These are phyloP conservation scores for Heliconius erato DNA, from an alignment of 2,888 invertebrate genomes.

Conservation along the genomic window DNA sequence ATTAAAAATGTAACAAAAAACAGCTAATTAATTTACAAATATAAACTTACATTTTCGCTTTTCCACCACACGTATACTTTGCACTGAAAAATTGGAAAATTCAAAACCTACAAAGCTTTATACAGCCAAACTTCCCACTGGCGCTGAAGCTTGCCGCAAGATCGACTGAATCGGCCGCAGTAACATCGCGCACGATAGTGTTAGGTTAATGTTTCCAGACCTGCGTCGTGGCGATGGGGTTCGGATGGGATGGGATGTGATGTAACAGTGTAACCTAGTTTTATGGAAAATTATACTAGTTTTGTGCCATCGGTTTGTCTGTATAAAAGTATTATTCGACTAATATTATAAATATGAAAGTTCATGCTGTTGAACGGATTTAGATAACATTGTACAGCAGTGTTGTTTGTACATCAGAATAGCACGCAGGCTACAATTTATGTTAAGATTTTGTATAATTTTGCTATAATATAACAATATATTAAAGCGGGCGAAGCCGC, in stretches of 20 bases:
- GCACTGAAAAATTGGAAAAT: conserved; percentile 26
- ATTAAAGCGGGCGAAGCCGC: too few species aligned
- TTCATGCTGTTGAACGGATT: too few species aligned
- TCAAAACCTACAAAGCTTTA: conserved; percentile 11
- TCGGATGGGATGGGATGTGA: conserved; percentile 21
- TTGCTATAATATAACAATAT: too few species aligned
- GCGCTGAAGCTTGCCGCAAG: conserved; percentile 76
- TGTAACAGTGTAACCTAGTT: conserved; percentile 36
- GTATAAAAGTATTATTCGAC: neutral
- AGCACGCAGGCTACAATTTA: too few species aligned
- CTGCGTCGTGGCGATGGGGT: conserved; percentile 54
- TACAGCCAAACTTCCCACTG: conserved; percentile 52
- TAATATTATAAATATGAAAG: neutral
- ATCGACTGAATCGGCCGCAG: conserved; percentile 79
- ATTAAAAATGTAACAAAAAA: neutral
- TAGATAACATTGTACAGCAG: too few species aligned
- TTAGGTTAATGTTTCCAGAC: conserved; percentile 54
- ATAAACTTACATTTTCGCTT: conserved; percentile 52
- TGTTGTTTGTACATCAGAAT: too few species aligned
- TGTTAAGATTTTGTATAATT: too few species aligned
- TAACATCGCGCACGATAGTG: conserved; percentile 70
- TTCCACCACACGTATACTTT: conserved; percentile 23
- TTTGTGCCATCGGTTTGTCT: neutral
- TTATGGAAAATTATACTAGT: conserved; percentile 6
- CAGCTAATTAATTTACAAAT: conserved; percentile 11